Percentiles rank a stretch among this genome's conserved stretches.
Conservation (phyloP, 2,888 invertebrate genomes). For the Eupsilia transversa region DNA sequence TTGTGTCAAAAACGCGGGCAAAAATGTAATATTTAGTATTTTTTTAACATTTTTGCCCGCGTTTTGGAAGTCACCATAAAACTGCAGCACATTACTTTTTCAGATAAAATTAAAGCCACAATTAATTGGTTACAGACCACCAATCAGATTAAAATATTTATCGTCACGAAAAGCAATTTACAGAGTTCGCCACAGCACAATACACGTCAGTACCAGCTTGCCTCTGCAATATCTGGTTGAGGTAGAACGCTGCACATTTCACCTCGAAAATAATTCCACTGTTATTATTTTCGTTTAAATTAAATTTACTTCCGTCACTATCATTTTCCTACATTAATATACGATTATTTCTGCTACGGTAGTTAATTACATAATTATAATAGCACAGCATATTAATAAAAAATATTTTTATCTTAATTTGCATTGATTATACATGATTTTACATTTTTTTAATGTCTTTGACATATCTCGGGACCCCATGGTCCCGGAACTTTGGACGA, state of each 20-base stretch:
- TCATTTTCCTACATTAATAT: conserved; percentile 34
- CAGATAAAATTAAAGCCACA: conserved; percentile 82
- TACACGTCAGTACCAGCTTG: conserved; percentile 86
- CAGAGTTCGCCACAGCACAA: conserved; percentile 87
- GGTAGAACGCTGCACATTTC: conserved; percentile 81
- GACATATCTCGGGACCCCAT: no score
- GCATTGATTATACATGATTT: no score
- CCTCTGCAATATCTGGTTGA: conserved; percentile 84
- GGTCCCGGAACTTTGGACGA: no score
- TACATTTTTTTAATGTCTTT: not conserved
- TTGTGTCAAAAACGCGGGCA: no score
- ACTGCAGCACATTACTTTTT: conserved; percentile 65
- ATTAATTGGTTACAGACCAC: conserved; percentile 88
- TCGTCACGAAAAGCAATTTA: conserved; percentile 89
- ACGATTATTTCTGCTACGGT: not conserved
- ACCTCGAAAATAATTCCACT: conserved; percentile 76
- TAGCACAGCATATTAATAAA: not conserved
- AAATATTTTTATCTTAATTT: not conserved
- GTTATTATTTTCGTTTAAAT: conserved; percentile 72
- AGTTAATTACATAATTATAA: not conserved
- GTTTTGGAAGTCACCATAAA: conserved; percentile 26
- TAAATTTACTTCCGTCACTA: conserved; percentile 64
- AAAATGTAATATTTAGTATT: no score
- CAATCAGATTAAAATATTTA: conserved; percentile 90
- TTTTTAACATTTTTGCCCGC: not conserved